Percentiles rank a stretch among this genome's conserved stretches.
Conservation (phyloP, 2,113 vertebrate genomes). For the Sebastes fasciatus region DNA sequence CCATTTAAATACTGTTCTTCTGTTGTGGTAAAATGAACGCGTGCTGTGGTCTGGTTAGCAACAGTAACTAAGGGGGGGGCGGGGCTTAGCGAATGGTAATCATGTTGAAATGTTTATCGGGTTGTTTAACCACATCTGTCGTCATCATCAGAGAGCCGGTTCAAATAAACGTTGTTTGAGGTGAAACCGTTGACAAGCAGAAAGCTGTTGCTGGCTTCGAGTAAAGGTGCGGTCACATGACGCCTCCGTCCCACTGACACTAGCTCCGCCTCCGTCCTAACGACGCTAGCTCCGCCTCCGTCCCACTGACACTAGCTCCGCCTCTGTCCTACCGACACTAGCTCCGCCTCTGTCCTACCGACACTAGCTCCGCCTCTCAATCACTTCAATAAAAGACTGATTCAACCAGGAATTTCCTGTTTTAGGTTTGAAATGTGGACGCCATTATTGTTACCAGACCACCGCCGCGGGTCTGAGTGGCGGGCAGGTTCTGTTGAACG, state of each 20-base stretch:
- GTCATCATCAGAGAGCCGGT: no score
- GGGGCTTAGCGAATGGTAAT: background rate
- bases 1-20: background rate
- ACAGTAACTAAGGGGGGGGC: background rate
- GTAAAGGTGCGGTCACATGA: conserved; percentile 24
- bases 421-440: background rate
- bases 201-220: background rate
- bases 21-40: no score
- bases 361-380: background rate
- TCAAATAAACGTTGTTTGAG: no score
- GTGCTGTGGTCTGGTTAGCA: no score
- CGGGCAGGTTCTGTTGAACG: background rate
- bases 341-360: no score
- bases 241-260: background rate
- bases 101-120: background rate
- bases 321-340: background rate
- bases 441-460: background rate
- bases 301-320: no score
- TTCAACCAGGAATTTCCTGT: background rate
- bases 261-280: no score
- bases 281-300: no score
- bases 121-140: no score
- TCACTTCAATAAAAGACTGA: background rate
- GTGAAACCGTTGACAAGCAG: background rate
- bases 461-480: no score